Conservation (phyloP, 2,797 vertebrate genomes). For the Gadopsis marmoratus region DNA sequence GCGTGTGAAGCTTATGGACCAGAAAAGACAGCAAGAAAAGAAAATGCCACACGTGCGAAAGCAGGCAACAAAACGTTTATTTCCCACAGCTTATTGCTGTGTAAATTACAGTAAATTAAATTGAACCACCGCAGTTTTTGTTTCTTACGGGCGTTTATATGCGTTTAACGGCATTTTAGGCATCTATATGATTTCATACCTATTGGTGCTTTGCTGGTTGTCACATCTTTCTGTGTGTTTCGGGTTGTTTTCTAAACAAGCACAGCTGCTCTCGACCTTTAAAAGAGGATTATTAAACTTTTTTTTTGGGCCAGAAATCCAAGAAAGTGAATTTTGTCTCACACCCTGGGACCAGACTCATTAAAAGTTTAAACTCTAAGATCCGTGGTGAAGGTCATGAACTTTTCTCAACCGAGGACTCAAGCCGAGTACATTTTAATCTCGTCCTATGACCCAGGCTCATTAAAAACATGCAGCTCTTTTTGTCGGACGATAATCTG, state of each 20-base stretch:
- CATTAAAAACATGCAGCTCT: slow-evolving; percentile 53
- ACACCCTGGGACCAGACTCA: slow-evolving; percentile 26
- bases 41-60: background rate
- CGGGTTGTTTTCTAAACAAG: background rate
- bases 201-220: background rate
- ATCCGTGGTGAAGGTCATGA: slow-evolving; percentile 17
- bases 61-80: background rate
- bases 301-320: background rate
- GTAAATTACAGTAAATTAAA: background rate
- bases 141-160: background rate
- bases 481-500: slow-evolving; percentile 36
- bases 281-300: slow-evolving; percentile 22
- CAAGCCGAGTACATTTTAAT: slow-evolving; percentile 38
- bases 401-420: slow-evolving; percentile 22
- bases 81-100: background rate
- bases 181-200: background rate
- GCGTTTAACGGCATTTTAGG: no score
- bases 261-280: background rate
- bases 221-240: background rate
- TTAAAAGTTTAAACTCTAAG: slow-evolving; percentile 44
- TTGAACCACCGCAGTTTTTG: background rate
- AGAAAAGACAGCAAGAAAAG: background rate
- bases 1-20: background rate
- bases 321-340: background rate
- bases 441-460: slow-evolving; percentile 19